phyloP scores from a whole-genome alignment of 2,113 vertebrate genomes.

The Osmerus eperlanus region DNA sequence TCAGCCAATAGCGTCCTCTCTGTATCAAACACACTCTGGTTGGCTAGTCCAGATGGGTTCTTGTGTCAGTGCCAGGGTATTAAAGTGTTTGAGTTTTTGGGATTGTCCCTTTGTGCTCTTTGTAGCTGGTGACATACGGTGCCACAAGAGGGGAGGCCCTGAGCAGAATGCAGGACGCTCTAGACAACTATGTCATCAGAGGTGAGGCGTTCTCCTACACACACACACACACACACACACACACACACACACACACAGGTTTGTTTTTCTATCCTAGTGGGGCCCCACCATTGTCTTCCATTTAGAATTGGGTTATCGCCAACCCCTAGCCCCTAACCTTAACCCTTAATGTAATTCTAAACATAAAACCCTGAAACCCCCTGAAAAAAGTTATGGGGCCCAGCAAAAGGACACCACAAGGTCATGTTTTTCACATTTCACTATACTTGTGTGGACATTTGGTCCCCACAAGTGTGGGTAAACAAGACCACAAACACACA shows the following conservation, averaged over 20 bases:
- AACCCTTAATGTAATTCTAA: no score
- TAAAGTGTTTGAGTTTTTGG: background rate
- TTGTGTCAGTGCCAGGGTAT: background rate
- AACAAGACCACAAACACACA: background rate
- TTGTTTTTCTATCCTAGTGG: no score
- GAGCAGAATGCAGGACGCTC: slow-evolving; percentile 79
- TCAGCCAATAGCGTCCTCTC: slow-evolving; percentile 52
- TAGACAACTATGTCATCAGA: slow-evolving; percentile 95
- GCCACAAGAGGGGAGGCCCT: slow-evolving; percentile 86
- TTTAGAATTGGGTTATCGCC: no score
- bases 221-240: background rate
- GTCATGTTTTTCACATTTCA: no score
- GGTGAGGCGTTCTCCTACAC: slow-evolving; percentile 81
- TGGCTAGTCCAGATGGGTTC: no score
- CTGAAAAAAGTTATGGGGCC: no score
- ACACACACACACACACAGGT: background rate
- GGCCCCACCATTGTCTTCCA: no score
- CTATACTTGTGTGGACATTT: background rate
- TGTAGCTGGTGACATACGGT: slow-evolving; percentile 88
- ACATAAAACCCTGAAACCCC: no score
- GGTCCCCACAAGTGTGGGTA: background rate
- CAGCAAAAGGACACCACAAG: no score
- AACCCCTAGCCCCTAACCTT: no score
- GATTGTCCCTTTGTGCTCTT: slow-evolving; percentile 20
- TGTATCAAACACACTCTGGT: no score